Conservation (phyloP, 1,140 invertebrate genomes). For the Caenorhabditis latens region DNA sequence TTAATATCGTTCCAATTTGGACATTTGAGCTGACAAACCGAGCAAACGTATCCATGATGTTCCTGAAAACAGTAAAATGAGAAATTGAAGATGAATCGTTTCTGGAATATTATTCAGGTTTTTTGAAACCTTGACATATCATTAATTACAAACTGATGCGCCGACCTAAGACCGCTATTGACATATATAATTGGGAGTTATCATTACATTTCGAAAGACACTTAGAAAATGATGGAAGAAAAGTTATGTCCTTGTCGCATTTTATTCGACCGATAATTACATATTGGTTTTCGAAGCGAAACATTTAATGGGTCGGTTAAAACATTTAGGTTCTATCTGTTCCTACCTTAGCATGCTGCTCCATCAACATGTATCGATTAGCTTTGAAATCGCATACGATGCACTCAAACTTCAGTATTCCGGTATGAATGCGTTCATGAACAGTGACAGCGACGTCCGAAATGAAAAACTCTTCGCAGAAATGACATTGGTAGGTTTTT, state of each 20-base stretch:
- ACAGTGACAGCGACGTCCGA: slow-evolving; percentile 72
- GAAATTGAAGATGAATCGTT: too few species aligned
- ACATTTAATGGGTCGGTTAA: background rate
- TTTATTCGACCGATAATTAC: background rate
- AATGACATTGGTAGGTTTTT: slow-evolving; percentile 77
- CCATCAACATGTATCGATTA: slow-evolving; percentile 76
- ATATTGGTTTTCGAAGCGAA: background rate
- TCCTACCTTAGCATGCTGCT: slow-evolving; percentile 67
- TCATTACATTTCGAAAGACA: background rate
- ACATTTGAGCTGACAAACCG: slow-evolving; percentile 74
- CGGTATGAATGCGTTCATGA: slow-evolving; percentile 76
- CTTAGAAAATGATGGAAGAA: background rate
- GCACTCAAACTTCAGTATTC: slow-evolving; percentile 78
- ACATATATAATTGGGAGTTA: background rate
- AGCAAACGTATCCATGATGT: slow-evolving; percentile 76
- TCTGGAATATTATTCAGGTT: background rate
- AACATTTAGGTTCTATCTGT: background rate
- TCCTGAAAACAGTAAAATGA: slow-evolving; percentile 65
- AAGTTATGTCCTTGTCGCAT: background rate
- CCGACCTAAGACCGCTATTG: too few species aligned
- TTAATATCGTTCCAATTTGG: slow-evolving; percentile 76
- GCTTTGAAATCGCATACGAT: slow-evolving; percentile 77
- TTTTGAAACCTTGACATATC: background rate
- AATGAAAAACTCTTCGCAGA: slow-evolving; percentile 77
- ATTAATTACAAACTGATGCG: too few species aligned